Conservation (phyloP, 64 coral and sea anemone species). For the Dendrophyllia cribrosa region DNA sequence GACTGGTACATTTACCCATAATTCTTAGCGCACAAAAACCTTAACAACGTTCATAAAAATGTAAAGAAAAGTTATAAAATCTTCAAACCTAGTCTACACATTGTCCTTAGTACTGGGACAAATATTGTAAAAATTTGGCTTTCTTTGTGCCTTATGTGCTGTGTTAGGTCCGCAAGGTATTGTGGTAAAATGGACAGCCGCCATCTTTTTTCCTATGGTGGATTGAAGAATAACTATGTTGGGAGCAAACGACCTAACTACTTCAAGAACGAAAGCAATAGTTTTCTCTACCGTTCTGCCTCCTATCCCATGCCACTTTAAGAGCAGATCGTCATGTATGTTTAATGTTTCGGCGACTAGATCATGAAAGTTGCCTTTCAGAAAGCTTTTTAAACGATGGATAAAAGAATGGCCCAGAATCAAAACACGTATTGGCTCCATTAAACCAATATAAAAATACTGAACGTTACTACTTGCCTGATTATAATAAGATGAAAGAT, state of each 20-base stretch:
- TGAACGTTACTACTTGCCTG: neutral
- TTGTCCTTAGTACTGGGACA: too few relatives aligned
- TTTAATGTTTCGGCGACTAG: neutral
- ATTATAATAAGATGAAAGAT: neutral
- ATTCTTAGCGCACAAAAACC: too few relatives aligned
- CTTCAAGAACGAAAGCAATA: neutral
- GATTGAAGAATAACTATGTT: conserved; percentile 2
- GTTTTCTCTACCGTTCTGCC: neutral
- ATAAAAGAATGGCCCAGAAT: conserved; percentile 27
- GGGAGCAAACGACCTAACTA: neutral
- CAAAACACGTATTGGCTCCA: neutral
- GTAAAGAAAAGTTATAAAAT: too few relatives aligned
- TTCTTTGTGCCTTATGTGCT: too few relatives aligned
- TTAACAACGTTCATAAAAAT: too few relatives aligned
- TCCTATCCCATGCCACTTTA: conserved; percentile 17
- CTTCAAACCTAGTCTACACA: too few relatives aligned
- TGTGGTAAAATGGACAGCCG: too few relatives aligned
- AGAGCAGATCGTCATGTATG: neutral
- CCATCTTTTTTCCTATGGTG: too few relatives aligned
- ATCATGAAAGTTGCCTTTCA: neutral
- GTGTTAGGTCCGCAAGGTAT: too few relatives aligned
- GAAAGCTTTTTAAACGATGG: neutral
- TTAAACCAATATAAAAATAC: neutral
- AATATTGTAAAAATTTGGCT: too few relatives aligned
- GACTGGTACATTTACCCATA: too few relatives aligned